phyloP scores from a whole-genome alignment of 2,113 vertebrate genomes.

The Pontoporia blainvillei region DNA sequence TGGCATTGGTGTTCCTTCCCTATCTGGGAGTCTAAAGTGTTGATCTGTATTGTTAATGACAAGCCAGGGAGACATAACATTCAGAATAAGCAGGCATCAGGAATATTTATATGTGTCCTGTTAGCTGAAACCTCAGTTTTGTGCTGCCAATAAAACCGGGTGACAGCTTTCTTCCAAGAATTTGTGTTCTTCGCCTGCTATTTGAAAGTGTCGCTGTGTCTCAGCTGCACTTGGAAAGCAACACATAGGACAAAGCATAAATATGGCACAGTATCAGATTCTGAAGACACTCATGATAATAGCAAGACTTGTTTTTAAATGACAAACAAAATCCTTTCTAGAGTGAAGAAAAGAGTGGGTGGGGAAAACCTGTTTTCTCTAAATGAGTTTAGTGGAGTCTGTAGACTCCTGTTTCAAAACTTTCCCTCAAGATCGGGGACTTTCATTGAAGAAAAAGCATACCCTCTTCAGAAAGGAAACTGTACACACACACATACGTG shows the following conservation, averaged over 20 bases:
- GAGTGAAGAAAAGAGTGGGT: constrained; percentile 24
- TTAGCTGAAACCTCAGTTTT: constrained; percentile 55
- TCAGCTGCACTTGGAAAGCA: constrained; percentile 49
- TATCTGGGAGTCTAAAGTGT: not conserved
- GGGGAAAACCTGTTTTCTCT: constrained; percentile 17
- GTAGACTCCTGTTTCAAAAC: not conserved
- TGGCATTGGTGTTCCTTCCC: not conserved
- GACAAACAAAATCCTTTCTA: constrained; percentile 28
- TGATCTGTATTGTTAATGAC: constrained; percentile 48
- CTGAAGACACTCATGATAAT: not conserved
- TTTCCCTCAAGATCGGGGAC: not conserved
- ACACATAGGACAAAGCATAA: constrained; percentile 45
- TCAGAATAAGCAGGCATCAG: constrained; percentile 14
- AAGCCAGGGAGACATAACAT: constrained; percentile 46
- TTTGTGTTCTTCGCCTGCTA: constrained; percentile 49
- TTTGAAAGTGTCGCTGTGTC: constrained; percentile 56
- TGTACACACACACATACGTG: not conserved
- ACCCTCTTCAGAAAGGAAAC: not conserved
- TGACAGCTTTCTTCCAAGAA: constrained; percentile 62
- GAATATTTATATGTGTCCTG: constrained; percentile 46
- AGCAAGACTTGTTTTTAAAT: constrained; percentile 19
- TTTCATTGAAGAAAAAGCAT: not conserved
- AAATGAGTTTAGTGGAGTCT: not conserved
- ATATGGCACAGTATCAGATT: constrained; percentile 32
- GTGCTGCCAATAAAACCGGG: constrained; percentile 40